Base-by-base conservation (phyloP, 2,888 invertebrate genomes). In the Sarcophaga subvicina region DNA sequence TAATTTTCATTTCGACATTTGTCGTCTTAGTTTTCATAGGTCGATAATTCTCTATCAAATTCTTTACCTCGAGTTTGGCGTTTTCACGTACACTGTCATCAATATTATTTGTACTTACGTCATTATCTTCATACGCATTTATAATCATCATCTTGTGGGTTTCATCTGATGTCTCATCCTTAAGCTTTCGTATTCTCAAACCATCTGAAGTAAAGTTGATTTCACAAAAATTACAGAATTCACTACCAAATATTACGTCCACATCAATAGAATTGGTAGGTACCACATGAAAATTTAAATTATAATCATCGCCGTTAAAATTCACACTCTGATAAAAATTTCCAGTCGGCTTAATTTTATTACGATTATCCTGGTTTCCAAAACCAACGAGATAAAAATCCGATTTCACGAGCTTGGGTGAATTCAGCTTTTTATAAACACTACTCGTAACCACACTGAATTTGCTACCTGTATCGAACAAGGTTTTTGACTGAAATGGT, bases 1-100 rank as follows among this genome's bases (percentile, higher is more conserved):
- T 77, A n/a, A 91, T 90, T 20, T 86, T 89, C 75, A 84, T 84
- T 76, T 90, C 82, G 5, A 91, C 80, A 12, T 86, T 88, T 8
- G 90, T 88, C 0, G 89, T 88, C 45, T 88, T 87, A 4, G 63
- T 75, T 49, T 88, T 89, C 4, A 77, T n/a, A 4, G 90, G 90
- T 22, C 86, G 22, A 67, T 91, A 92, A n/a, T 87, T 82, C 11
- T 85, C n/a, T 14, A 91, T 59, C 3, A 90, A 14, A 5, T 82
- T 27, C 54, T 71, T 54, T 20, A 90, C 83, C 12, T 80, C 62
- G 27, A 88, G 64, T n/a, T 67, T 83, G 3, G 78, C 78, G 4
- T 54, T 22, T n/a, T 77, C 60, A 59, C 64, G 72, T 12, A 66
- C 72, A 37, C 45, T 6, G 4, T 63, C n/a, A 5, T 80, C 83